These are phyloP conservation scores for Aproaerema taeniolella DNA, from an alignment of 2,888 invertebrate species.

Conservation along the genomic window DNA sequence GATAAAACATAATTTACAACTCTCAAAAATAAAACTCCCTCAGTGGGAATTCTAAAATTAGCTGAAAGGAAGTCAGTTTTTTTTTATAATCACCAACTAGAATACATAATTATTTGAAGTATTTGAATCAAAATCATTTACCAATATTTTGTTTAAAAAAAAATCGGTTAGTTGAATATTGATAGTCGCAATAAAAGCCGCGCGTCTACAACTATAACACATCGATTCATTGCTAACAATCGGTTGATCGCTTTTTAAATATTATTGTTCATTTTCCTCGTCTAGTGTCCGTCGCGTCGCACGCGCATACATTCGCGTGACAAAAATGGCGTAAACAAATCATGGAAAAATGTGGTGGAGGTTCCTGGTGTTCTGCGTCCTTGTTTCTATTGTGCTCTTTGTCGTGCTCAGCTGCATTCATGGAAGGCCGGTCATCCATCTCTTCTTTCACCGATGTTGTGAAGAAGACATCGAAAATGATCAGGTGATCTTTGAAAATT, in stretches of 20 bases:
- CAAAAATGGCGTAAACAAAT: conserved; percentile 21
- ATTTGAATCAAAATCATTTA: no score
- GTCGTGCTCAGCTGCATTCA: conserved; percentile 53
- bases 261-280: conserved; percentile 20
- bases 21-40: no score
- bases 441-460: conserved; percentile 56
- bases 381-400: conserved; percentile 51
- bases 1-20: no score
- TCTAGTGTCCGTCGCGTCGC: conserved; percentile 15
- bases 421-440: conserved; percentile 47
- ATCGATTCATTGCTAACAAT: neutral
- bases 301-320: conserved; percentile 9
- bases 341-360: conserved; percentile 68
- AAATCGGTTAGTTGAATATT: no score
- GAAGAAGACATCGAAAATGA: conserved; percentile 60
- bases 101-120: no score
- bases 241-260: conserved; percentile 31
- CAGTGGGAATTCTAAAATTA: no score
- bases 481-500: conserved; percentile 53
- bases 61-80: no score
- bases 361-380: conserved; percentile 52
- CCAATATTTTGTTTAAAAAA: no score
- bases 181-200: no score
- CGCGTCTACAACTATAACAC: neutral
- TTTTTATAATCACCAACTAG: no score